Conservation (phyloP, 2,888 invertebrate species). For the Diarsia rubi region DNA sequence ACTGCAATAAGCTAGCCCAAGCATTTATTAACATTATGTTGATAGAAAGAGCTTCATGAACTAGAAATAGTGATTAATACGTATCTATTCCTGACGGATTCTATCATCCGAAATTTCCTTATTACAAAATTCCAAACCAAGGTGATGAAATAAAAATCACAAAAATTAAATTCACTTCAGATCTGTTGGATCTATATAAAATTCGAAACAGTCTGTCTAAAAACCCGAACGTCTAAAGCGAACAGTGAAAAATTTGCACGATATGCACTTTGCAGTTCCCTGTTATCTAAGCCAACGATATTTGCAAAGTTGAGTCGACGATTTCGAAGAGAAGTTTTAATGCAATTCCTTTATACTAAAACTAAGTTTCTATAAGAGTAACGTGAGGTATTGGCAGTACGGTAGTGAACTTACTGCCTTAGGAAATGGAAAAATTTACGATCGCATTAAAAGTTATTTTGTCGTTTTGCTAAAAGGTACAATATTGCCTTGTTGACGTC, state of each 20-base stretch:
- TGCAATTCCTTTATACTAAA: constrained; percentile 40
- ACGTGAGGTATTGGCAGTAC: not conserved
- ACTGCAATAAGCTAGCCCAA: not conserved
- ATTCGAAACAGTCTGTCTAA: constrained; percentile 35
- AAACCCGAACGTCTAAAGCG: not conserved
- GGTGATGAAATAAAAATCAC: not conserved
- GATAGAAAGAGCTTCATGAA: not conserved
- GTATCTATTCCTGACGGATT: not conserved
- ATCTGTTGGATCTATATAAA: constrained; percentile 26
- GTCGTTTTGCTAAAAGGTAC: not conserved
- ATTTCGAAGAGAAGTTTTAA: constrained; percentile 53
- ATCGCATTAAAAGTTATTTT: not conserved
- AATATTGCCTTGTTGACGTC: not conserved
- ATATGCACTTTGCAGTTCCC: constrained; percentile 43
- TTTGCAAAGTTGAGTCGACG: constrained; percentile 50
- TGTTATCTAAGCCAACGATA: constrained; percentile 52
- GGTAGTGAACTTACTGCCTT: not conserved
- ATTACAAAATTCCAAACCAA: not conserved
- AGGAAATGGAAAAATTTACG: constrained; percentile 13
- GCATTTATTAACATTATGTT: not conserved
- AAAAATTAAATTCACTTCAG: constrained; percentile 7
- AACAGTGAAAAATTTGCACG: constrained; percentile 46
- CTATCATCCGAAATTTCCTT: not conserved
- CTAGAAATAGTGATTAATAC: not conserved
- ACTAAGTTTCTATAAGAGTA: constrained; percentile 26